Base-by-base conservation (phyloP, 2,113 vertebrate species). In the Anguilla japonica region DNA sequence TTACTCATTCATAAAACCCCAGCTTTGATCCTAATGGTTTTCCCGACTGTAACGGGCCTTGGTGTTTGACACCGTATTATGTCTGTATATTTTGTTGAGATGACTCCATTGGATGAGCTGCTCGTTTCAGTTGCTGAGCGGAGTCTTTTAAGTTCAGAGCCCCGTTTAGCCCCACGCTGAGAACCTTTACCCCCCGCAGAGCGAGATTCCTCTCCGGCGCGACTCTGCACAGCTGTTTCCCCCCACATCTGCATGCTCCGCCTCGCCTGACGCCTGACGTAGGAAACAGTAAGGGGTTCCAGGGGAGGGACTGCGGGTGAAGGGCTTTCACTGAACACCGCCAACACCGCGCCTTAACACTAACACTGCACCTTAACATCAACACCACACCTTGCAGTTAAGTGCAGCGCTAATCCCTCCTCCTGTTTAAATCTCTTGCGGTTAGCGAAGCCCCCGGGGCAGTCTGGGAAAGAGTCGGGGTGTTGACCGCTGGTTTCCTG, bases 1-100 rank as follows among this genome's bases (percentile, higher is more conserved):
- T 84, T 46, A 87, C 87, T 87, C 88, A 88, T 90, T 88, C 63
- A 60, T 71, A 46, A 46, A 46, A 46, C 5, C 5, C 4, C 13
- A 53, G 50, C 50, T 13, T 67, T 67, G 22, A 67, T 67, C 20
- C 14, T 15, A 67, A 75, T 34, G 3, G n/a, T 75, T 75, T n/a
- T 75, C 71, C 26, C 3, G 11, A 34, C 34, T 9, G 9, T 13
- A 29, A 29, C 34, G 26, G 71, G 9, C 26, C 26, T 29, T 75
- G 71, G 9, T 34, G 34, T n/a, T 67, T 67, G 60, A 20, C 60
- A 67, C 22, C 22, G 22, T 67, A 16, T 15, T n/a, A 34, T 14
- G 26, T 29, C 0, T n/a, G 29, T 20, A 9, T 75, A n/a, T 29
- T 22, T 63, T 63, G 34, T 34, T 34, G 34, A 34, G 34, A 34